Conservation (phyloP, 2,113 vertebrate genomes). For the Lamprotornis superbus region DNA sequence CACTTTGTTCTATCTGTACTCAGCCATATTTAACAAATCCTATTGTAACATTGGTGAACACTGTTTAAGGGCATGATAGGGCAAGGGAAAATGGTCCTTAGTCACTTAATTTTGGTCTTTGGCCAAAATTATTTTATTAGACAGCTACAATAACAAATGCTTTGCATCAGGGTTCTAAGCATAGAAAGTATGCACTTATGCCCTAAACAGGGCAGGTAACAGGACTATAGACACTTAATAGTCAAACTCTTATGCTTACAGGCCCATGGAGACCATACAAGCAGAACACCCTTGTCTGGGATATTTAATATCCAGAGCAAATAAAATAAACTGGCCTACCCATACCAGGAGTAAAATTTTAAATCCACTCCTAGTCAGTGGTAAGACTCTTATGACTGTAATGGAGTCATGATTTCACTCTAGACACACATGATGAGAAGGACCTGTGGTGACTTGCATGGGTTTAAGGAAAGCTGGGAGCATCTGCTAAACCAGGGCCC, state of each 20-base stretch:
- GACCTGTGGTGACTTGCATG: neutral
- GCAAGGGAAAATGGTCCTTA: neutral
- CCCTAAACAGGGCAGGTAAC: neutral
- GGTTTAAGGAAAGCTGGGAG: neutral
- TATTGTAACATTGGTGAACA: neutral
- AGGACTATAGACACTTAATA: neutral
- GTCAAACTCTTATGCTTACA: neutral
- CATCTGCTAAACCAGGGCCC: neutral
- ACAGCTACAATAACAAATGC: neutral
- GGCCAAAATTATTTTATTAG: neutral
- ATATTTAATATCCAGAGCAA: neutral
- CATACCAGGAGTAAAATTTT: neutral
- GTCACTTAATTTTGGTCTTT: neutral
- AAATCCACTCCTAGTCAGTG: neutral
- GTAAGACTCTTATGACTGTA: neutral
- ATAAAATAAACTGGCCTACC: neutral
- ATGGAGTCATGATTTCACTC: neutral
- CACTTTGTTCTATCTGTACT: neutral
- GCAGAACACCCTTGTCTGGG: neutral
- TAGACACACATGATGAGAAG: neutral
- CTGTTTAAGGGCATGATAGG: neutral
- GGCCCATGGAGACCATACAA: neutral
- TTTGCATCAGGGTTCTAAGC: neutral
- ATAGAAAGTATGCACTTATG: neutral
- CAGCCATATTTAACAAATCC: neutral